Conservation (phyloP, 2,113 vertebrate genomes). For the Speoplatyrhinus poulsoni region DNA sequence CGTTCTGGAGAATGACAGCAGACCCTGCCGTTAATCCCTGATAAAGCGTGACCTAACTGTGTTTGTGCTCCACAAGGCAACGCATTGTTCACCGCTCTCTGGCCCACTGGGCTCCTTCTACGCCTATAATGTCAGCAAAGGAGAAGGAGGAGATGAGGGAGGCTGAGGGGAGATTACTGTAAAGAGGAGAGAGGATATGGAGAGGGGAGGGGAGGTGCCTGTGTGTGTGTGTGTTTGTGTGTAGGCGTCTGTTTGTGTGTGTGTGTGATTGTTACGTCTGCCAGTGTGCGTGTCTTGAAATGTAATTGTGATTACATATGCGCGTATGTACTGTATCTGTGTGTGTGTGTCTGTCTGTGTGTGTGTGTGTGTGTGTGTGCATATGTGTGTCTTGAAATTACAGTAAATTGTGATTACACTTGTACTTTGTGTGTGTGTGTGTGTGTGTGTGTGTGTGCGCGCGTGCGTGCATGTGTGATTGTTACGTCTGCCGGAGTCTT, state of each 20-base stretch:
- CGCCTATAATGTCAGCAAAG: not conserved
- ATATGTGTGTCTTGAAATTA: not conserved
- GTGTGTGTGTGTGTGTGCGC: constrained; percentile 2
- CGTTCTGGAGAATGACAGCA: no score
- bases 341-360: constrained; percentile 16
- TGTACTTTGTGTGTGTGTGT: constrained; percentile 6
- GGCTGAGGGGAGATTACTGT: not conserved
- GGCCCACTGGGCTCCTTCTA: no score
- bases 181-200: not conserved
- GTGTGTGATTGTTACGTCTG: not conserved
- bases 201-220: not conserved
- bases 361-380: not conserved
- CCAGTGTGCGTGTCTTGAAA: not conserved
- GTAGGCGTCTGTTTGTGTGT: not conserved
- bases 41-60: no score
- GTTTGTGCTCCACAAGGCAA: no score
- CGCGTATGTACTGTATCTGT: not conserved
- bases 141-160: not conserved
- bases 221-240: not conserved
- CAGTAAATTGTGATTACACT: not conserved
- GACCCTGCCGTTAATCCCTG: no score
- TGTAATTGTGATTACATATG: not conserved
- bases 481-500: not conserved
- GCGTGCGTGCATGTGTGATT: constrained; percentile 12
- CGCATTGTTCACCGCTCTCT: no score